A percentile compares a stretch with the other conserved stretches of the same genome.
Evolutionary conservation across 1,140 invertebrate species (phyloP).

Genomic region (Monomorium pharaonis): DNA sequence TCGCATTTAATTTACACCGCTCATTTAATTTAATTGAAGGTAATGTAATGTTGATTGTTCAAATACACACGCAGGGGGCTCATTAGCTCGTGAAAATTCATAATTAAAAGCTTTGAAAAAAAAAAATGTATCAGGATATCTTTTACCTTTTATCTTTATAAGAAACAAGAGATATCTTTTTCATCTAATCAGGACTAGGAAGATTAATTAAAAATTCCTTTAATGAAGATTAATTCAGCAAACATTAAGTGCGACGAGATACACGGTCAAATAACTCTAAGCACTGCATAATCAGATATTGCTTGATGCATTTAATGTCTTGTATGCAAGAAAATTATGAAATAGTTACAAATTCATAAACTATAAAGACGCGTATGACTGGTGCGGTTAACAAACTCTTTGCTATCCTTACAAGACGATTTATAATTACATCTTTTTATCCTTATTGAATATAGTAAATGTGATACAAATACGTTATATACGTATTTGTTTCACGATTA

Average conservation of each 20-base stretch:
- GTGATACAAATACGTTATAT: neutral
- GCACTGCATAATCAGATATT: neutral
- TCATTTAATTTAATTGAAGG: neutral
- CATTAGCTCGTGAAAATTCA: neutral
- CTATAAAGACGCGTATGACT: neutral
- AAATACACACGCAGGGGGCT: neutral
- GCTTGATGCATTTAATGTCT: neutral
- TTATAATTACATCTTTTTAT: neutral
- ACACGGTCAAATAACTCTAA: neutral
- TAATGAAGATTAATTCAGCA: slow-evolving; percentile 2
- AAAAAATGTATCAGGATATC: neutral
- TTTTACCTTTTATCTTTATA: slow-evolving; percentile 12
- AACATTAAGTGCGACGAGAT: slow-evolving; percentile 31
- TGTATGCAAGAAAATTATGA: neutral
- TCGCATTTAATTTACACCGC: neutral
- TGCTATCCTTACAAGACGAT: neutral
- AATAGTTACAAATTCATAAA: neutral
- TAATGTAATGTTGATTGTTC: slow-evolving; percentile 19
- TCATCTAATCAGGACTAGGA: too few species aligned
- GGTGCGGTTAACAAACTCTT: neutral
- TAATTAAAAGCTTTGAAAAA: slow-evolving; percentile 50
- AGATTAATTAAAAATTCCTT: too few species aligned
- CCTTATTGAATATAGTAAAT: neutral
- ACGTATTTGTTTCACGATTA: too few species aligned
- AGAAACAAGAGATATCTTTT: slow-evolving; percentile 47